Base-by-base conservation (phyloP, 2,888 invertebrate genomes). In the Acrobasis suavella region DNA sequence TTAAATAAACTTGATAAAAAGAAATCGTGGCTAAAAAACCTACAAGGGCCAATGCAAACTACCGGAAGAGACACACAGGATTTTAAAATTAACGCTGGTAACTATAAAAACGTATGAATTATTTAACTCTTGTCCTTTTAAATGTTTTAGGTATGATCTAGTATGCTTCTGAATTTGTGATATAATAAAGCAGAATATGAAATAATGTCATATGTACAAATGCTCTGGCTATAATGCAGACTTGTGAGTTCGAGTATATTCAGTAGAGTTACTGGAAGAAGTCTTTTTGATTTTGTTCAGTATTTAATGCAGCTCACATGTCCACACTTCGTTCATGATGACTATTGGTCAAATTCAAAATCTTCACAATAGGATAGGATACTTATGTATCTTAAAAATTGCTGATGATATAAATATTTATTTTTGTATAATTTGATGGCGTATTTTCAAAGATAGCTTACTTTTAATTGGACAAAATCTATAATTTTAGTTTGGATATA, bases 121-220 rank as follows among this genome's bases (percentile, higher is more conserved):
- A 56, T 56, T 56, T 56, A 12, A 17, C 42, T 42, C 14, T 9
- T 42, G 14, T 17, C 42, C 56, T n/a, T 56, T 42, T 56, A 56
- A 56, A 37, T 46, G 46, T 22, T 42, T 56, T 42, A 56, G 22
- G 42, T 56, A 56, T n/a, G n/a, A n/a, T 22, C 22, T 42, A 56
- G 56, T 42, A 67, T 62, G 69, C 68, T 69, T 72, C 51, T 59
- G 55, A 71, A 65, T 61, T 67, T 73, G 72, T 71, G 70, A 73
- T 72, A 72, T 46, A 7, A 32, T 55, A 65, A 65, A 54, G 58
- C 62, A 60, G 64, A 64, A 16, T 63, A 62, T 60, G 54, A 58
- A 17, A 50, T 63, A 60, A 12, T 64, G 64, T 62, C 60, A 50
- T 51, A 60, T 61, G 68, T 68, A 70, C 68, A 70, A 70, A 63